Conservation (phyloP, 2,113 vertebrate species). For the Nyctibius bracteatus region DNA sequence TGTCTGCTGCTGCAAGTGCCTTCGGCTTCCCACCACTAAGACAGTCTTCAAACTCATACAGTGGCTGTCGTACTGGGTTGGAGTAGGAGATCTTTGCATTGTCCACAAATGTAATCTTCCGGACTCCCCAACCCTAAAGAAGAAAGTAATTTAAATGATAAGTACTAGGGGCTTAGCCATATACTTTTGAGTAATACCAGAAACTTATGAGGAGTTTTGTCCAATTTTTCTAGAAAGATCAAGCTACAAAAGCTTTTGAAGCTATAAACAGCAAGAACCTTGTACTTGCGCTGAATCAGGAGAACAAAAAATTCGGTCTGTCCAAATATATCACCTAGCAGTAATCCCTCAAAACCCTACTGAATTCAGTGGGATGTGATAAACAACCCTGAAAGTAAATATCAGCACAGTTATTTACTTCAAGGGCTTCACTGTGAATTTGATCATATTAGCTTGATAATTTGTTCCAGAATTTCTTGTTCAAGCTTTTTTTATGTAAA, state of each 20-base stretch:
- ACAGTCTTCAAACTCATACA: slow-evolving; percentile 97
- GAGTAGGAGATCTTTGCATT: slow-evolving; percentile 98
- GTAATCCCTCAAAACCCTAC: background rate
- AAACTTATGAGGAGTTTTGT: background rate
- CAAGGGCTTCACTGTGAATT: background rate
- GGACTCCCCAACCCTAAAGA: slow-evolving; percentile 92
- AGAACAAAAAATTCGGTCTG: background rate
- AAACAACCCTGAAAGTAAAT: background rate
- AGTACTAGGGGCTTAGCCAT: background rate
- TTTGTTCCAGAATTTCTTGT: background rate
- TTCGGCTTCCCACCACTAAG: slow-evolving; percentile 89
- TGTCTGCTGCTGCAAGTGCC: slow-evolving; percentile 88
- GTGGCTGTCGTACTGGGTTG: slow-evolving; percentile 93
- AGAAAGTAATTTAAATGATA: background rate
- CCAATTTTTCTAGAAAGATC: background rate
- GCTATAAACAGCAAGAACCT: background rate
- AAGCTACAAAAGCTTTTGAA: background rate
- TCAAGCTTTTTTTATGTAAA: background rate
- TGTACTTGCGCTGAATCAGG: background rate
- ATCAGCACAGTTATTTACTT: background rate
- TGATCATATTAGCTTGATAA: background rate
- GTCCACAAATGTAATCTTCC: slow-evolving; percentile 95
- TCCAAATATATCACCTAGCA: background rate
- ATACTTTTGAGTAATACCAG: background rate
- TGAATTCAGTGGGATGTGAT: background rate